Percentiles rank a stretch among this genome's conserved stretches.
These are phyloP conservation scores for Leucophenga maculata DNA, from an alignment of 2,888 invertebrate species.

Conservation along the genomic window DNA sequence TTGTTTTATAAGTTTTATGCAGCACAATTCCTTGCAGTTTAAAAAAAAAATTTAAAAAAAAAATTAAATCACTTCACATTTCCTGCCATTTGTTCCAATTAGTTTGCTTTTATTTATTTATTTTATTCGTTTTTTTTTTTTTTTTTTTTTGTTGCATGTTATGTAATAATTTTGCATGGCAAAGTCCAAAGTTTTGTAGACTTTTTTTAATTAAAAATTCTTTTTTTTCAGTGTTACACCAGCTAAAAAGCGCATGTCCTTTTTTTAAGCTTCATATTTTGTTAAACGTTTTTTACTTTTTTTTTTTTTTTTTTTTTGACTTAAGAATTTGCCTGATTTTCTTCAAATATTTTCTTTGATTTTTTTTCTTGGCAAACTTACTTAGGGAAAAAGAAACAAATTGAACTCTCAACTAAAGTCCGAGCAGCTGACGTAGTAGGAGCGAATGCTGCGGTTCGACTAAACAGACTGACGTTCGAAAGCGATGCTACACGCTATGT, in stretches of 20 bases:
- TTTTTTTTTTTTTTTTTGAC: slow-evolving; percentile 26
- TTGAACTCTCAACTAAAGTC: slow-evolving; percentile 72
- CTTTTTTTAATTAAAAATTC: slow-evolving; percentile 42
- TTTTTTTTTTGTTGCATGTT: not conserved
- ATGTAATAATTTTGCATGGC: no score
- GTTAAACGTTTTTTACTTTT: slow-evolving; percentile 40
- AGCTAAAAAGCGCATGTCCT: not conserved
- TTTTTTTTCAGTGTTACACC: slow-evolving; percentile 22
- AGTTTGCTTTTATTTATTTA: slow-evolving; percentile 28
- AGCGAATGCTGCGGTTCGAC: slow-evolving; percentile 74
- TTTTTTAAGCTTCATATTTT: slow-evolving; percentile 9
- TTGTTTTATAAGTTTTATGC: slow-evolving; percentile 30
- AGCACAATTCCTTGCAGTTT: slow-evolving; percentile 10
- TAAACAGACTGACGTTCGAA: slow-evolving; percentile 73
- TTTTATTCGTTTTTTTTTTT: slow-evolving; percentile 16
- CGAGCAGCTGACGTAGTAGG: slow-evolving; percentile 74
- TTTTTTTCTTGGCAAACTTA: slow-evolving; percentile 65
- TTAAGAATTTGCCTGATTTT: slow-evolving; percentile 13
- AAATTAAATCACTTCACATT: slow-evolving; percentile 30
- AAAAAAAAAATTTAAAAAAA: slow-evolving; percentile 19
- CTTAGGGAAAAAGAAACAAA: slow-evolving; percentile 73
- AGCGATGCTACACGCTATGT: slow-evolving; percentile 71
- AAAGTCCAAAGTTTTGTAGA: slow-evolving; percentile 25
- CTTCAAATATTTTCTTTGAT: slow-evolving; percentile 26
- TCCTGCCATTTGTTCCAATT: slow-evolving; percentile 21